These are phyloP conservation scores for Ariolimax columbianus DNA, from an alignment of 2,888 invertebrate genomes.

Conservation along the genomic window DNA sequence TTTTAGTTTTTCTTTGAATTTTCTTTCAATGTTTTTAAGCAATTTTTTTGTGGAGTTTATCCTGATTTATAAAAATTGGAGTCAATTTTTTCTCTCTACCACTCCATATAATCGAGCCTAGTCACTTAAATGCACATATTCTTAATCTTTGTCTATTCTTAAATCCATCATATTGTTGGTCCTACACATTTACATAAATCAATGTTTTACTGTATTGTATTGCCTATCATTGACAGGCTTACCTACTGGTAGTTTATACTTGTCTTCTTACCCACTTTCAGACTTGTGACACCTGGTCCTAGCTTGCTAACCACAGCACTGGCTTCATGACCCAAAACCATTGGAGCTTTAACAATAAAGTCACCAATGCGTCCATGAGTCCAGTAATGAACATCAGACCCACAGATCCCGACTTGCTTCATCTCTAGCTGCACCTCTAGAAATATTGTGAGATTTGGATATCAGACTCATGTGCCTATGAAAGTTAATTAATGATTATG, in stretches of 20 bases:
- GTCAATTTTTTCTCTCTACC: no score
- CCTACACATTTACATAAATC: no score
- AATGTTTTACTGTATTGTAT: no score
- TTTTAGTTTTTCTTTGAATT: no score
- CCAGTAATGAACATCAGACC: slow-evolving; percentile 94
- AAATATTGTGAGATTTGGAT: slow-evolving; percentile 30
- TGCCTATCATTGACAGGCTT: not conserved
- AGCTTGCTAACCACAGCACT: slow-evolving; percentile 83
- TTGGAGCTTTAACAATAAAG: slow-evolving; percentile 90
- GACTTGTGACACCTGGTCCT: slow-evolving; percentile 82
- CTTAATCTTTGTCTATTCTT: no score
- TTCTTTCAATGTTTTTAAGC: no score
- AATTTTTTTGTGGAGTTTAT: no score
- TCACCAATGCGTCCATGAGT: slow-evolving; percentile 90
- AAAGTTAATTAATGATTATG: not conserved
- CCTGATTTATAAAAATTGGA: no score
- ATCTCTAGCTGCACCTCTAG: slow-evolving; percentile 92
- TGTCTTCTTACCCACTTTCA: slow-evolving; percentile 81
- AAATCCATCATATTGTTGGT: no score
- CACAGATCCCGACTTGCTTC: slow-evolving; percentile 97
- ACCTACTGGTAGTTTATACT: not conserved
- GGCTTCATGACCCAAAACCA: slow-evolving; percentile 97
- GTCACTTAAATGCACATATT: no score
- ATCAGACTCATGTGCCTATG: not conserved
- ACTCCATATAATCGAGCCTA: no score